A percentile compares a stretch with the other conserved stretches of the same genome.
Conservation (phyloP, 1,140 invertebrate genomes). For the Pteromalus puparum region DNA sequence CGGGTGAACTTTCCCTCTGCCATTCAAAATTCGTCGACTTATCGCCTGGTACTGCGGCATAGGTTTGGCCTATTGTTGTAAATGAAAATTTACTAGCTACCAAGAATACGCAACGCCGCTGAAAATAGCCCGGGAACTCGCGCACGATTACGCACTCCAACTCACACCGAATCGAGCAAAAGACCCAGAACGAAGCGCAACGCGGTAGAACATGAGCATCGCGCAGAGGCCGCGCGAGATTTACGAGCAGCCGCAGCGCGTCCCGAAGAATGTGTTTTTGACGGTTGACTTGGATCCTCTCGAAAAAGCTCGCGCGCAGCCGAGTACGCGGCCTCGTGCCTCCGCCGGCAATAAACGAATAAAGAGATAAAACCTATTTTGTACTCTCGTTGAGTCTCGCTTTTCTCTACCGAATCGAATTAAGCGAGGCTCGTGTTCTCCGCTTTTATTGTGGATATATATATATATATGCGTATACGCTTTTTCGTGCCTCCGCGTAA, state of each 20-base stretch:
- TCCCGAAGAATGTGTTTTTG: conserved; percentile 30
- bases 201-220: neutral
- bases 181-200: neutral
- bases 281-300: conserved; percentile 23
- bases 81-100: no score
- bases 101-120: no score
- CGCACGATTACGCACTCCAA: no score
- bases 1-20: no score
- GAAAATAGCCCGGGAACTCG: no score
- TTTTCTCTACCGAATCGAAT: conserved; percentile 28
- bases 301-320: neutral
- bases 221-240: neutral
- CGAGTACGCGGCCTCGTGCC: neutral
- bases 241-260: conserved; percentile 1
- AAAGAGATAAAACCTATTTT: conserved; percentile 61
- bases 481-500: neutral
- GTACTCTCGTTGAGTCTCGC: conserved; percentile 33
- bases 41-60: no score
- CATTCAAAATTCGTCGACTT: no score
- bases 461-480: no score
- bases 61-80: no score
- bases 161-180: neutral
- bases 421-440: neutral
- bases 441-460: neutral
- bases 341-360: conserved; percentile 59